Percentiles rank a stretch among this genome's conserved stretches.
These are phyloP conservation scores for Apamea monoglypha DNA, from an alignment of 2,888 invertebrate species.

Conservation along the genomic window DNA sequence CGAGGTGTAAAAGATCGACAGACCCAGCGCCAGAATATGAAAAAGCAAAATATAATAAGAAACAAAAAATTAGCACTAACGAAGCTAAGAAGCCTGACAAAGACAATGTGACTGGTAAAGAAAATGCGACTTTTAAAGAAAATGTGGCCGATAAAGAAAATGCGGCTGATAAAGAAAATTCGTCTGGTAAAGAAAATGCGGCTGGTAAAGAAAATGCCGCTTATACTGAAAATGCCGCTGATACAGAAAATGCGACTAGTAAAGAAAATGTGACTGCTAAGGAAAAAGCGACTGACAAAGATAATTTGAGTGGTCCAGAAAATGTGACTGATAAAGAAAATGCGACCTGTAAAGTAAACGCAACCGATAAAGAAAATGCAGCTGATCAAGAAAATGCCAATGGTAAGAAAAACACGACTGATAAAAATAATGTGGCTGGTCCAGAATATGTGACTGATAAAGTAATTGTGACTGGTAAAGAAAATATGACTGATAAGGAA, in stretches of 20 bases:
- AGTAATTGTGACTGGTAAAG: background rate
- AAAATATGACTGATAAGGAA: background rate
- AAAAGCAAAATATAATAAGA: slow-evolving; percentile 26
- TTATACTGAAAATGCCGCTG: background rate
- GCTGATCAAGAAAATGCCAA: background rate
- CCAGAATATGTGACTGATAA: background rate
- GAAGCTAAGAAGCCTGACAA: background rate
- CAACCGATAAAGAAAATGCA: too few relatives aligned
- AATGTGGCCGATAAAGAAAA: background rate
- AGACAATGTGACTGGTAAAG: background rate
- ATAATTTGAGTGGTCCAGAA: background rate
- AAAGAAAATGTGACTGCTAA: background rate
- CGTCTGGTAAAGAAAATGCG: background rate
- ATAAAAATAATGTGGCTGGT: background rate
- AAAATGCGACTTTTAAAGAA: background rate
- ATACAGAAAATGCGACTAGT: background rate
- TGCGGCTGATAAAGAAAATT: background rate
- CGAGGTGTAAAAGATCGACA: slow-evolving; percentile 31
- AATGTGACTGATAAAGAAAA: background rate
- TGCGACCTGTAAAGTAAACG: background rate
- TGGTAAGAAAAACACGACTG: background rate
- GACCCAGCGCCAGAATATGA: slow-evolving; percentile 47
- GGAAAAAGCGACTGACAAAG: background rate
- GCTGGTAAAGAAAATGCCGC: too few relatives aligned
- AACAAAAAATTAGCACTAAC: slow-evolving; percentile 20